These are phyloP conservation scores for Pollicipes pollicipes DNA, from an alignment of 1,140 invertebrate genomes.

Conservation along the genomic window DNA sequence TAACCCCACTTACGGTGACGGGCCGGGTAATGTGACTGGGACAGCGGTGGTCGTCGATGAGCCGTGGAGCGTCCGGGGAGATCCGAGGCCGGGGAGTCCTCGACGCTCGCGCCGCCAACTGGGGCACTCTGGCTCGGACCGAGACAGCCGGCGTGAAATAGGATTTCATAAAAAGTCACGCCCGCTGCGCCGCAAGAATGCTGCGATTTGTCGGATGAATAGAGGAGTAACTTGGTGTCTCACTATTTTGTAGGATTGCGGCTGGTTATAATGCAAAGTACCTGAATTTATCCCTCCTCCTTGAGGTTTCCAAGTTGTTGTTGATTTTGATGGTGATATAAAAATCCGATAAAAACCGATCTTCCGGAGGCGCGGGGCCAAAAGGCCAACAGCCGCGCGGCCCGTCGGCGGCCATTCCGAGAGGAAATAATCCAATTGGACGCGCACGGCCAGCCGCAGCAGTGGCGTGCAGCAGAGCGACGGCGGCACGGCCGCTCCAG, in stretches of 20 bases:
- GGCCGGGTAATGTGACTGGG: background rate
- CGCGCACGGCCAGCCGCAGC: background rate
- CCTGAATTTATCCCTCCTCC: background rate
- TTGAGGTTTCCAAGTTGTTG: background rate
- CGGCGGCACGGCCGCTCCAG: too few species aligned
- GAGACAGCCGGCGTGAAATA: background rate
- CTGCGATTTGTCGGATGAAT: background rate
- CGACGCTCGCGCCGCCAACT: background rate
- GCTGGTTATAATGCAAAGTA: too few species aligned
- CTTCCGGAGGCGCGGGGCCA: background rate
- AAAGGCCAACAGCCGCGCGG: background rate
- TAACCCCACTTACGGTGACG: background rate
- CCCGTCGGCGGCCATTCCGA: too few species aligned
- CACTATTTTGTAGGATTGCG: too few species aligned
- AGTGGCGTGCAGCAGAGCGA: too few species aligned
- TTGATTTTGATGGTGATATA: background rate
- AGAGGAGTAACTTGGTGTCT: background rate
- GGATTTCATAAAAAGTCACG: background rate
- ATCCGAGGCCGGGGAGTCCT: too few species aligned
- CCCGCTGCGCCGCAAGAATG: background rate
- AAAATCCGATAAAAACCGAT: background rate
- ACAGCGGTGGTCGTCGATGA: too few species aligned
- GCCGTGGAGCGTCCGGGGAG: too few species aligned
- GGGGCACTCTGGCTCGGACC: too few species aligned
- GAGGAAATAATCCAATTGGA: background rate